A percentile compares a stretch with the other conserved stretches of the same genome.
Conservation (phyloP, 1,140 invertebrate species). For the Drosophila melanogaster region DNA sequence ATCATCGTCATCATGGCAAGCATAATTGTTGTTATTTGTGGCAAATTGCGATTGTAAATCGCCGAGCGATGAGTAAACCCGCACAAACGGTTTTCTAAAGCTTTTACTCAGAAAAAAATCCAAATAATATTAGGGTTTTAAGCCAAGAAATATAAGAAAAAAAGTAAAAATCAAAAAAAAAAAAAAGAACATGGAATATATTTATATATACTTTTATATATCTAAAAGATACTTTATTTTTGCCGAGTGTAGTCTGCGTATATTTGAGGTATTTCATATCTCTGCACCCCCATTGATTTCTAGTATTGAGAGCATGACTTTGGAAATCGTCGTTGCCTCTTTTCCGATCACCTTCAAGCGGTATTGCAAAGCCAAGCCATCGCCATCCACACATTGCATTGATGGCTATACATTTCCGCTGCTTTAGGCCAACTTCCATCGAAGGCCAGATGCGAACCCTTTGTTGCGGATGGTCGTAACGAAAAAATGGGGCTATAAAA, state of each 20-base stretch:
- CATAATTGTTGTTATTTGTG: constrained; percentile 54
- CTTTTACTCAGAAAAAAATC: not conserved
- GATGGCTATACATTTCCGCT: constrained; percentile 53
- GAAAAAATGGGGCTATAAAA: constrained; percentile 69
- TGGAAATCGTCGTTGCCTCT: constrained; percentile 17
- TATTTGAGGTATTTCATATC: constrained; percentile 1
- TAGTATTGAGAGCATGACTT: constrained; percentile 46
- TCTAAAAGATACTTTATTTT: not conserved
- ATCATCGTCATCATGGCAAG: constrained; percentile 40
- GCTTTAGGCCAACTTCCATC: constrained; percentile 51
- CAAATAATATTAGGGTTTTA: not conserved
- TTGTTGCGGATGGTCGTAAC: constrained; percentile 32
- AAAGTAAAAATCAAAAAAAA: too few species aligned
- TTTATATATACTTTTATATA: too few species aligned
- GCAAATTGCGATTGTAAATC: constrained; percentile 50
- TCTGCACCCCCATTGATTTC: constrained; percentile 9
- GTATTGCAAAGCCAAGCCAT: constrained; percentile 43
- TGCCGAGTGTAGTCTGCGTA: not conserved
- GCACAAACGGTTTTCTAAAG: not conserved
- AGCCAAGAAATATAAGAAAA: not conserved
- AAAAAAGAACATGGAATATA: too few species aligned
- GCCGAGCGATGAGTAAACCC: constrained; percentile 22
- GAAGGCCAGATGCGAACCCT: constrained; percentile 56
- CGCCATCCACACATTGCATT: constrained; percentile 30
- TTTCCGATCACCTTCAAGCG: constrained; percentile 41